A percentile compares a stretch with the other conserved stretches of the same genome.
Evolutionary conservation across 2,797 vertebrate genomes (phyloP).

Genomic region (Mormyrus hasselquistii): DNA sequence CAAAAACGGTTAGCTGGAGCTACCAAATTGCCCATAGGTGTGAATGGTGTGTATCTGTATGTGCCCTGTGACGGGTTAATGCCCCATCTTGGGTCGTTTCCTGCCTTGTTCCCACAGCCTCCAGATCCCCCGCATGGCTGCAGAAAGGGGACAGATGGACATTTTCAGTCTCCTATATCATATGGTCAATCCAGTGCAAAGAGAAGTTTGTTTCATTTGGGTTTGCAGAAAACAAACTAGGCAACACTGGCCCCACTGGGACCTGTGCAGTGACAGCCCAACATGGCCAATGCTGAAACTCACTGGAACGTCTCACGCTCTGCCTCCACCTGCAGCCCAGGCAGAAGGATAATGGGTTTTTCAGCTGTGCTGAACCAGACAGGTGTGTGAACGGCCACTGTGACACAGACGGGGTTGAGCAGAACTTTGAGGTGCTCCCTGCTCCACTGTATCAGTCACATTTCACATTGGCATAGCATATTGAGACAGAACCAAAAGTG

Average conservation of each 20-base stretch:
- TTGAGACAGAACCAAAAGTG: not conserved
- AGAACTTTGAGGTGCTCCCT: not conserved
- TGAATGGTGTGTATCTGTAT: not conserved
- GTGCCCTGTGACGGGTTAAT: not conserved
- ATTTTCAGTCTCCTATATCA: not conserved
- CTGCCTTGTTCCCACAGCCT: not conserved
- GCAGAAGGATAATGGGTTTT: not conserved
- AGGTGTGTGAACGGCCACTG: not conserved
- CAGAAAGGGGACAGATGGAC: not conserved
- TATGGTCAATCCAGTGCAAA: not conserved
- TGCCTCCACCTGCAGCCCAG: not conserved
- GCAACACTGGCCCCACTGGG: not conserved
- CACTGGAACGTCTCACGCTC: not conserved
- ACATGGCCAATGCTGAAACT: not conserved
- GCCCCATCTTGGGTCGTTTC: not conserved
- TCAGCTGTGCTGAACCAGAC: not conserved
- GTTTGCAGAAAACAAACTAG: not conserved
- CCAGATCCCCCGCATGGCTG: not conserved
- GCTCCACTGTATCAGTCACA: not conserved
- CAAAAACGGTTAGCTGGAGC: not conserved
- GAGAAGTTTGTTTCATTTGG: not conserved
- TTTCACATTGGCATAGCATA: not conserved
- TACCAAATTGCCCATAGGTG: not conserved
- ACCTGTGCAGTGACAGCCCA: not conserved
- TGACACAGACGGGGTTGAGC: not conserved